Base-by-base conservation (phyloP, 2,888 invertebrate species). In the Cheilosia grossa region DNA sequence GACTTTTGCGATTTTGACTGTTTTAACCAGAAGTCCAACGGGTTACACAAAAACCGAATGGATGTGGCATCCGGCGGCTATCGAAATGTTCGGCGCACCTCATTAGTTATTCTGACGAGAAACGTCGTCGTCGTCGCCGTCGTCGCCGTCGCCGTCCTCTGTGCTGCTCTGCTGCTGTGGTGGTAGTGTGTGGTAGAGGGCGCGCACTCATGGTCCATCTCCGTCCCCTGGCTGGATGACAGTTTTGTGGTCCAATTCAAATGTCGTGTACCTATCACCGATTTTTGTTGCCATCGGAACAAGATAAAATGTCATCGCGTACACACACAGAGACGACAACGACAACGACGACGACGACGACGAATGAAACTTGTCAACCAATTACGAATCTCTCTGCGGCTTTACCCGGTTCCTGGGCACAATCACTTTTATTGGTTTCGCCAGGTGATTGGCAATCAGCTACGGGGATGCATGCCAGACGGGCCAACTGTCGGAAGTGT, bases 41-140 rank as follows among this genome's bases (percentile, higher is more conserved):
- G 74, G 80, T 37, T 67, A 79, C 67, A 66, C 54, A 61, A 51
- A 42, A 66, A 66, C 40, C 82, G 79, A 73, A 63, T 70, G 83
- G 24, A 63, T 64, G 33, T 70, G 74, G 27, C 53, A 74, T 58
- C 47, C 70, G 54, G 70, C 69, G 81, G 75, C 85, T 75, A 75
- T 80, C 81, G 61, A 75, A 80, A 85, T 85, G 85, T 85, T 75
- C 72, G 80, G 85, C 85, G 85, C 85, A 85, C 85, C 81, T 85
- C 85, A 85, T 85, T 85, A 85, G 85, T 85, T 85, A 85, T 85
- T 85, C 85, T 85, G 85, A 85, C 85, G 81, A 85, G 85, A 81
- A 77, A 51, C 79, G 51, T 69, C 79, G 51, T 73, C 66, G 21
- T 42, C 30, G 24, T 61, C 24, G 42, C 13, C 66, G 21, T 42